phyloP scores from a whole-genome alignment of 2,113 vertebrate species.

The Nyctibius bracteatus region DNA sequence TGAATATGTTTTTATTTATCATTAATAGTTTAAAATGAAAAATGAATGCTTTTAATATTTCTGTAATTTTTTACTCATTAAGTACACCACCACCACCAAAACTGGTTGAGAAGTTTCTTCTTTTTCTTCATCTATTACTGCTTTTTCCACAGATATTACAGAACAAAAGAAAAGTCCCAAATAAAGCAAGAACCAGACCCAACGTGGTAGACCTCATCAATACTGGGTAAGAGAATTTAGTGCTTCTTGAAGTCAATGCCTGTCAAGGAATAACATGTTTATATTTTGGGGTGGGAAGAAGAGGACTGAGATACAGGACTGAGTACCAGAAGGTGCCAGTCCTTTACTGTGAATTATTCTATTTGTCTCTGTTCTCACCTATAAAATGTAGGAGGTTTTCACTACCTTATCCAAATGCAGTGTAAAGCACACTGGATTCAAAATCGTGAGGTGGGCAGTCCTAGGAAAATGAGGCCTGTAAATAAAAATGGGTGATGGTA shows the following conservation, averaged over 20 bases:
- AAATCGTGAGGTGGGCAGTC: neutral
- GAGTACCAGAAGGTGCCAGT: neutral
- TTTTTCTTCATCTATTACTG: neutral
- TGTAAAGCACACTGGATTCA: neutral
- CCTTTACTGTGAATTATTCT: neutral
- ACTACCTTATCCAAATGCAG: neutral
- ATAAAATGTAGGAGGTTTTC: neutral
- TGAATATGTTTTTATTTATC: neutral
- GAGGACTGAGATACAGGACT: neutral
- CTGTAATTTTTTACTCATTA: neutral
- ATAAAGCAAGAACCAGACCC: constrained; percentile 73
- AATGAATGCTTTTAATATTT: neutral
- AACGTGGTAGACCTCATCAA: constrained; percentile 63
- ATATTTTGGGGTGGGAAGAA: neutral
- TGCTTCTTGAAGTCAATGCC: neutral
- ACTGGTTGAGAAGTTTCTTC: neutral
- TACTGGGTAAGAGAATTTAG: constrained; percentile 47
- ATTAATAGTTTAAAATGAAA: neutral
- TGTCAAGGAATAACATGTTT: neutral
- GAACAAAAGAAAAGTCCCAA: constrained; percentile 55
- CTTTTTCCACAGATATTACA: constrained; percentile 58
- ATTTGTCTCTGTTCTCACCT: neutral
- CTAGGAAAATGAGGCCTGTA: neutral
- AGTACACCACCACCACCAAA: neutral
- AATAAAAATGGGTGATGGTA: neutral